Evolutionary conservation across 2,797 vertebrate species (phyloP), one percentile per base, ranked within the genome.

Genomic region (Trematomus bernacchii): DNA sequence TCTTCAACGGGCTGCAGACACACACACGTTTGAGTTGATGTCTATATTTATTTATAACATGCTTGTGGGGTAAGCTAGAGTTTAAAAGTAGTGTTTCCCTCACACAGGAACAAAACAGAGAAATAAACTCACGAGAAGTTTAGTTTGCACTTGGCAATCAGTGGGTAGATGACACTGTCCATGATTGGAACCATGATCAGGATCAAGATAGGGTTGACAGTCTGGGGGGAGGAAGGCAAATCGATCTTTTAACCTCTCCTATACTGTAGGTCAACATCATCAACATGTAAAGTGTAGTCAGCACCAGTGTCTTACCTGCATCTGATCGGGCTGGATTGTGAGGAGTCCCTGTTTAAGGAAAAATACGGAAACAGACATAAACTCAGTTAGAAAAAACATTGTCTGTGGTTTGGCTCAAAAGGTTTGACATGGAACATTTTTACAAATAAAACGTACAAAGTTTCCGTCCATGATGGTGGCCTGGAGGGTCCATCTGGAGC

Each of bases 401-500:
- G 16, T 44, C 6, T 50, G 18, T 55, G 3, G 7, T 61, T 44
- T 21, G 7, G 4, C 2, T 37, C 16, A 47, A 5, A 21, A 46
- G 4, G 4, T 18, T 21, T 12, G 2, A 30, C 1, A 18, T 7
- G 3, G 10, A 52, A 18, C 30, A 44, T 10, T 6, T 3, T 2
- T 10, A 6, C 12, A n/a, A 53, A 6, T 30, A 1, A 69, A 33
- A 18, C 23, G 91, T 93, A 99, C 98, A 87, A 99, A 96, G 87
- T 96, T 66, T 2, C 98, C 98, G 23, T 94, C 47, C 98, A 99
- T 98, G 11, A 89, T 94, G 50, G 97, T 96, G 9, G 98, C 98
- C 90, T 99, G 98, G 37, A 99, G 91, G 0, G 98, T 99, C 98
- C 98, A 99, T 73, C 98, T 95, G n/a, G 98, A 99, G 5, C 97